Evolutionary conservation across 2,888 invertebrate species (phyloP).

Genomic region (Frankliniella intonsa): DNA sequence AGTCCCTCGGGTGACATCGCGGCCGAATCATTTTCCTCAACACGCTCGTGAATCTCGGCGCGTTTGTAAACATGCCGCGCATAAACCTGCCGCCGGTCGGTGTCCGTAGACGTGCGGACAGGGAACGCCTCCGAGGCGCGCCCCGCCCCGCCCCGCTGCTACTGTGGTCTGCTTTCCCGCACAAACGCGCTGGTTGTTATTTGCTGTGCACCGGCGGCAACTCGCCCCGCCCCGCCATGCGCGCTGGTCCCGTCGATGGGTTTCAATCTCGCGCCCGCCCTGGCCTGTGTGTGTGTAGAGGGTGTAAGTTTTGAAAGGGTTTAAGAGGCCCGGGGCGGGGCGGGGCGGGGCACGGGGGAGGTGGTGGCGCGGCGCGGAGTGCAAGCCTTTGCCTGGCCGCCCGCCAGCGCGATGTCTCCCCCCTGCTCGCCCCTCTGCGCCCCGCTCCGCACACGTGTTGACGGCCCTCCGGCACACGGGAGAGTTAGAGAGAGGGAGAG

Average conservation of each 20-base stretch:
- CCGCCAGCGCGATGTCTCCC: not conserved
- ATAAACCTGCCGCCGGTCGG: not conserved
- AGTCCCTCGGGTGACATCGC: not conserved
- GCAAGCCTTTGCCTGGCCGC: not conserved
- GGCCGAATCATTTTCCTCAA: not conserved
- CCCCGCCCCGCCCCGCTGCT: not conserved
- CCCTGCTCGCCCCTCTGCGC: not conserved
- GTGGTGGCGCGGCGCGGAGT: not conserved
- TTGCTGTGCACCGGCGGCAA: too few species aligned
- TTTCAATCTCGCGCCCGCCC: not conserved
- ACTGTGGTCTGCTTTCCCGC: too few species aligned
- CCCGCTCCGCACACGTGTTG: not conserved
- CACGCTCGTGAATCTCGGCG: not conserved
- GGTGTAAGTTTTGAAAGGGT: too few species aligned
- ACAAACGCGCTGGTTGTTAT: too few species aligned
- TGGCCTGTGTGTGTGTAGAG: too few species aligned
- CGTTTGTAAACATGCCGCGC: slow-evolving; percentile 20
- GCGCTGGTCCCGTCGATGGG: not conserved
- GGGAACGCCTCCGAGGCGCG: not conserved
- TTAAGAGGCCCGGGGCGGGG: not conserved
- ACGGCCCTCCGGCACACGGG: not conserved
- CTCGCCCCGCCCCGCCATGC: not conserved
- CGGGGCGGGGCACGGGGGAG: not conserved
- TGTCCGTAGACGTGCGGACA: not conserved
- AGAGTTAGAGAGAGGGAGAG: not conserved